Percentiles rank a stretch among this genome's conserved stretches.
Evolutionary conservation across 2,113 vertebrate genomes (phyloP).

Genomic region (Prionailurus bengalensis): DNA sequence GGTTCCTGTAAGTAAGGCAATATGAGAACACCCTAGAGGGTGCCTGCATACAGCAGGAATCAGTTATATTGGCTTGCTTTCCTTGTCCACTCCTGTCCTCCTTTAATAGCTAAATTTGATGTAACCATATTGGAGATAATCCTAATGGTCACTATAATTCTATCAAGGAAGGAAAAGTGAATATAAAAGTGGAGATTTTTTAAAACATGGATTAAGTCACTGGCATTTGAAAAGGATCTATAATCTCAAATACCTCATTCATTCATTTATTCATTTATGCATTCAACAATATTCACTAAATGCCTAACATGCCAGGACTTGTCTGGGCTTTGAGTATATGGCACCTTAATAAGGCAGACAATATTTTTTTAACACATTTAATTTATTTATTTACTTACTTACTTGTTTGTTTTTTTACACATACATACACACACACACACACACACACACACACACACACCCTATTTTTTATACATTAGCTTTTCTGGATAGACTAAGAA

Average conservation of each 20-base stretch:
- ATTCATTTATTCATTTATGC: not conserved
- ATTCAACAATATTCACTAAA: not conserved
- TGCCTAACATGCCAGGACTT: not conserved
- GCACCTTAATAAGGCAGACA: not conserved
- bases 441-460: not conserved
- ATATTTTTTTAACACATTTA: not conserved
- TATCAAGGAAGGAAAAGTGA: not conserved
- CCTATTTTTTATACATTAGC: not conserved
- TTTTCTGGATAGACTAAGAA: not conserved
- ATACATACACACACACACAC: not conserved
- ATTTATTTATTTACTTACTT: not conserved
- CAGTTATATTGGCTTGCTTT: not conserved
- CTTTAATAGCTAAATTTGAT: not conserved
- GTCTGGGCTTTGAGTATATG: not conserved
- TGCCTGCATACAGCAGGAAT: not conserved
- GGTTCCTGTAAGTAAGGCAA: not conserved
- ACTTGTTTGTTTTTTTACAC: not conserved
- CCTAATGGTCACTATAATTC: not conserved
- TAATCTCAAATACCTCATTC: not conserved
- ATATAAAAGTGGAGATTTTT: not conserved
- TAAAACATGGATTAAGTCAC: not conserved
- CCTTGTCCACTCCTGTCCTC: not conserved
- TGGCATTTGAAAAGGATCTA: slow-evolving; percentile 13
- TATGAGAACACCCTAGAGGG: not conserved
- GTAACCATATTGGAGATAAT: not conserved